Conservation (phyloP, 2,888 invertebrate species). For the Parochlus steinenii region DNA sequence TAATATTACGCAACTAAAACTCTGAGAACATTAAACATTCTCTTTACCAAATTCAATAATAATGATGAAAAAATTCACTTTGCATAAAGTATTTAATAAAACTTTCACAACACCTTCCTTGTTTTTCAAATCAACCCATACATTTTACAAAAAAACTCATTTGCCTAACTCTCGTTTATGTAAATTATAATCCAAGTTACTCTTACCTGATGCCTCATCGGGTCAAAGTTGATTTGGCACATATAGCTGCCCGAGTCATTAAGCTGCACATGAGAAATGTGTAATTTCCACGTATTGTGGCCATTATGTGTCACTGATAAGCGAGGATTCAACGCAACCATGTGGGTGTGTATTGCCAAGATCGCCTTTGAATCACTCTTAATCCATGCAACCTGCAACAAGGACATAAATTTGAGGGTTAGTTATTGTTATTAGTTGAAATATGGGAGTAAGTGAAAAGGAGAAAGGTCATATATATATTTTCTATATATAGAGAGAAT, state of each 20-base stretch:
- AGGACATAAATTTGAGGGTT: slow-evolving; percentile 14
- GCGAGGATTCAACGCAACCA: slow-evolving; percentile 75
- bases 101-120: no score
- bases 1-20: no score
- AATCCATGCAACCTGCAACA: slow-evolving; percentile 74
- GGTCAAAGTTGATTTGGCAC: slow-evolving; percentile 88
- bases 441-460: neutral
- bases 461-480: neutral
- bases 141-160: no score
- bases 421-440: no score
- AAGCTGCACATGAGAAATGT: slow-evolving; percentile 76
- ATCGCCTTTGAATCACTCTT: slow-evolving; percentile 82
- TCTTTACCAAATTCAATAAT: no score
- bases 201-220: slow-evolving; percentile 73
- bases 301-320: slow-evolving; percentile 81
- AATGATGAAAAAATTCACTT: no score
- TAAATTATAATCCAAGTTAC: neutral
- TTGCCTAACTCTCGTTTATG: no score
- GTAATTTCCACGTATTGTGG: slow-evolving; percentile 85
- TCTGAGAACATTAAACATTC: no score
- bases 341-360: slow-evolving; percentile 74
- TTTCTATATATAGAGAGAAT: neutral
- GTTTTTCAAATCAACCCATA: no score
- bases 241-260: slow-evolving; percentile 87
- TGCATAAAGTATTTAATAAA: no score